These are phyloP conservation scores for Champsocephalus esox DNA, from an alignment of 2,797 vertebrate genomes.

Conservation along the genomic window DNA sequence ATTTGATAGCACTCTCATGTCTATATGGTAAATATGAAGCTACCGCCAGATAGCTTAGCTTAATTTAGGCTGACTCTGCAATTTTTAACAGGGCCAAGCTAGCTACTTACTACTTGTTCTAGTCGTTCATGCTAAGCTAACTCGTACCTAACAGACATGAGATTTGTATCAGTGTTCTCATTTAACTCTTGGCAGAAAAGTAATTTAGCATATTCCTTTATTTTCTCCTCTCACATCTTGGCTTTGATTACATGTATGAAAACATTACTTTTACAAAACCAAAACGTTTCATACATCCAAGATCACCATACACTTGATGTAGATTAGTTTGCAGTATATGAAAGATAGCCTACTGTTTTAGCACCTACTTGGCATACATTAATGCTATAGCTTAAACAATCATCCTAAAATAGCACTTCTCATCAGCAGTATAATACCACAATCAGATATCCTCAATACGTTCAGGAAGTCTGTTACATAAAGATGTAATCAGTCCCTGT, in stretches of 20 bases:
- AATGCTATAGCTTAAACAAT: not conserved
- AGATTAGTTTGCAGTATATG: not conserved
- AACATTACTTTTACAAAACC: not conserved
- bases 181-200: not conserved
- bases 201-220: not conserved
- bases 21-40: not conserved
- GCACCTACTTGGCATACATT: not conserved
- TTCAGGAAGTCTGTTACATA: slow-evolving; percentile 4
- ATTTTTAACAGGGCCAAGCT: not conserved
- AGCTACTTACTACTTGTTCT: not conserved
- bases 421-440: not conserved
- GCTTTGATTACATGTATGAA: not conserved
- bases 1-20: not conserved
- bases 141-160: not conserved
- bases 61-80: not conserved
- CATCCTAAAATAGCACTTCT: slow-evolving; percentile 10
- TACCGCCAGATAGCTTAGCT: not conserved
- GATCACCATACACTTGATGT: not conserved
- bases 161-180: not conserved
- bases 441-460: not conserved
- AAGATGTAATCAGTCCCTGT: not conserved
- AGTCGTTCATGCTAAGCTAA: not conserved
- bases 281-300: not conserved
- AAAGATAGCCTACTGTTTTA: not conserved
- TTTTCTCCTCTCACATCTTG: not conserved